These are phyloP conservation scores for Amiota minor DNA, from an alignment of 2,888 invertebrate genomes.

Conservation along the genomic window DNA sequence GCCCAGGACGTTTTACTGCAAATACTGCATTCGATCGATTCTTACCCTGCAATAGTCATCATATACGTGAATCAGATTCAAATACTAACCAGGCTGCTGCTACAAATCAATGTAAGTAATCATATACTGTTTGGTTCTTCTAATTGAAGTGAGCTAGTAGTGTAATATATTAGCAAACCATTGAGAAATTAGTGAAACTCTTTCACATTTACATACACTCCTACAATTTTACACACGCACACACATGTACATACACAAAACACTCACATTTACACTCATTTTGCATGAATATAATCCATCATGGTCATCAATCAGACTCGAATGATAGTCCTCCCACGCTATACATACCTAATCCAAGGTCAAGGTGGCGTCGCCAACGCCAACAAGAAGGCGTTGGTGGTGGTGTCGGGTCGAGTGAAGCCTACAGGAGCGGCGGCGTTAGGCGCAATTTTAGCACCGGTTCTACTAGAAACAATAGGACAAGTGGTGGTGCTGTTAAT, in stretches of 20 bases:
- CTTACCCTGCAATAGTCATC: slow-evolving; percentile 83
- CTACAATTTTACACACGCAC: not conserved
- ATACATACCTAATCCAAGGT: not conserved
- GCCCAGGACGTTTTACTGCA: slow-evolving; percentile 70
- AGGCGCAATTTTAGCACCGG: slow-evolving; percentile 30
- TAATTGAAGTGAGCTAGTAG: not conserved
- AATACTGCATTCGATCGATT: slow-evolving; percentile 75
- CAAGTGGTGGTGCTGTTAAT: slow-evolving; percentile 36
- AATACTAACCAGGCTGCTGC: slow-evolving; percentile 36
- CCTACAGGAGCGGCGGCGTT: slow-evolving; percentile 40
- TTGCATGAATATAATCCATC: too few relatives aligned
- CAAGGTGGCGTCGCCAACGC: slow-evolving; percentile 30
- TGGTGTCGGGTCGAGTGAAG: slow-evolving; percentile 32
- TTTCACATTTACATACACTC: too few relatives aligned
- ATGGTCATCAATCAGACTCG: too few relatives aligned
- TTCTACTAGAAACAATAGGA: not conserved
- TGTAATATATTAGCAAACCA: not conserved
- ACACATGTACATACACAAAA: not conserved
- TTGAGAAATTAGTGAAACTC: too few relatives aligned
- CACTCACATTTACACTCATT: too few relatives aligned
- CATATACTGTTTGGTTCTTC: not conserved
- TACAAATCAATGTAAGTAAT: not conserved
- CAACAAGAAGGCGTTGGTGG: not conserved
- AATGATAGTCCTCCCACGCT: too few relatives aligned
- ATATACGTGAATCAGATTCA: slow-evolving; percentile 74